phyloP scores from a whole-genome alignment of 1,140 invertebrate genomes.

The Sycobia sp. region DNA sequence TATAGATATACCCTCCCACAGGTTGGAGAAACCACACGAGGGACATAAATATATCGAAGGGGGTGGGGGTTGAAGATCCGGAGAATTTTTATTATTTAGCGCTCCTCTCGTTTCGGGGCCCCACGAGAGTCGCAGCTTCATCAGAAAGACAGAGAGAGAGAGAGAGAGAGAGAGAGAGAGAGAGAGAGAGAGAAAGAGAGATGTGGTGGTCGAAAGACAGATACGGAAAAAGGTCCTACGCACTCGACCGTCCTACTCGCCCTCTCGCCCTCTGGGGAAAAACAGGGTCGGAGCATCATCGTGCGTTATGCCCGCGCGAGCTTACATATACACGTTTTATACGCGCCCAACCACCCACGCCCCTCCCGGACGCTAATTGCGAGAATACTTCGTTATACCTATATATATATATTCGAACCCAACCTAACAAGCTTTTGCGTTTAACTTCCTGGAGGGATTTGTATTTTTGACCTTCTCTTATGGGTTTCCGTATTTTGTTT shows the following conservation, averaged over 20 bases:
- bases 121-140: too few species aligned
- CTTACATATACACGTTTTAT: background rate
- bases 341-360: too few species aligned
- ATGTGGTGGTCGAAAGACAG: constrained; percentile 7
- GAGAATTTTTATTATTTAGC: constrained; percentile 3
- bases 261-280: constrained; percentile 48
- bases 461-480: too few species aligned
- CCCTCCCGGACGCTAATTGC: constrained; percentile 50
- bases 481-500: too few species aligned
- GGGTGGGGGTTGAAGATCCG: too few species aligned
- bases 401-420: constrained; percentile 41
- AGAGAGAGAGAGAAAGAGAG: background rate
- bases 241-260: too few species aligned
- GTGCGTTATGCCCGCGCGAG: constrained; percentile 24
- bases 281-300: constrained; percentile 46
- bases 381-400: constrained; percentile 46
- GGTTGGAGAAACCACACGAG: background rate
- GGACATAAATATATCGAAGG: constrained; percentile 35
- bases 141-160: too few species aligned
- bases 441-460: constrained; percentile 49
- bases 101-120: too few species aligned
- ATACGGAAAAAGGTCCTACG: constrained; percentile 20
- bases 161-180: background rate
- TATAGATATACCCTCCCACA: too few species aligned
- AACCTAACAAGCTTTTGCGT: constrained; percentile 60